Conservation (phyloP, 2,888 invertebrate genomes). For the Cephus pulcher region DNA sequence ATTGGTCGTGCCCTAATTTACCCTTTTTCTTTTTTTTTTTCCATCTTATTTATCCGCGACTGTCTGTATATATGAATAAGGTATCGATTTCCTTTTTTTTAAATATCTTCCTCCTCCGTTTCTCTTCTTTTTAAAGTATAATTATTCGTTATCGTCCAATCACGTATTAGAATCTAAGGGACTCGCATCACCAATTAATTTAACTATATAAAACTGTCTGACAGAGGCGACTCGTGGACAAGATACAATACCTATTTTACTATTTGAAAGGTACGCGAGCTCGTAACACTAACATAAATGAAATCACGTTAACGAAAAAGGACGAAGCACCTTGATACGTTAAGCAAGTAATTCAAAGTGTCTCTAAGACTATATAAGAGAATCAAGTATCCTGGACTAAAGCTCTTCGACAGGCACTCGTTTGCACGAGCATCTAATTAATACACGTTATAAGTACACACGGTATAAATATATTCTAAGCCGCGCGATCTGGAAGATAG, state of each 20-base stretch:
- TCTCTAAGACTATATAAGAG: background rate
- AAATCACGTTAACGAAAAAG: background rate
- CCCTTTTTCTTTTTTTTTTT: slow-evolving; percentile 16
- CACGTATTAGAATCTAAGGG: slow-evolving; percentile 18
- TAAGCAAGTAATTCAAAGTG: slow-evolving; percentile 21
- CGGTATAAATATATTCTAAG: background rate
- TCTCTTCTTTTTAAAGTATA: slow-evolving; percentile 20
- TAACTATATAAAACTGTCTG: slow-evolving; percentile 4
- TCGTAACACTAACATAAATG: background rate
- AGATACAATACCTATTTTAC: slow-evolving; percentile 6
- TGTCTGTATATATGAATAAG: slow-evolving; percentile 35
- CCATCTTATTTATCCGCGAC: slow-evolving; percentile 27
- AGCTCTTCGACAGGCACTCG: background rate
- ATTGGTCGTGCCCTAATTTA: background rate
- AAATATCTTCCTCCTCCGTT: background rate
- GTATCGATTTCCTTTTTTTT: background rate
- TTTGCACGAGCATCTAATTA: background rate
- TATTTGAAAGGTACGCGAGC: background rate
- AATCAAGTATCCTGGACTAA: background rate
- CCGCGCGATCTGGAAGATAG: background rate
- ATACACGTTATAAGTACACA: background rate
- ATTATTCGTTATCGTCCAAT: slow-evolving; percentile 30
- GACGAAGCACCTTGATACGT: background rate
- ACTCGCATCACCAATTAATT: slow-evolving; percentile 22
- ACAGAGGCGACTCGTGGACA: background rate